A percentile compares a stretch with the other conserved stretches of the same genome.
These are phyloP conservation scores for Yasuhikotakia modesta DNA, from an alignment of 2,797 vertebrate species.

Conservation along the genomic window DNA sequence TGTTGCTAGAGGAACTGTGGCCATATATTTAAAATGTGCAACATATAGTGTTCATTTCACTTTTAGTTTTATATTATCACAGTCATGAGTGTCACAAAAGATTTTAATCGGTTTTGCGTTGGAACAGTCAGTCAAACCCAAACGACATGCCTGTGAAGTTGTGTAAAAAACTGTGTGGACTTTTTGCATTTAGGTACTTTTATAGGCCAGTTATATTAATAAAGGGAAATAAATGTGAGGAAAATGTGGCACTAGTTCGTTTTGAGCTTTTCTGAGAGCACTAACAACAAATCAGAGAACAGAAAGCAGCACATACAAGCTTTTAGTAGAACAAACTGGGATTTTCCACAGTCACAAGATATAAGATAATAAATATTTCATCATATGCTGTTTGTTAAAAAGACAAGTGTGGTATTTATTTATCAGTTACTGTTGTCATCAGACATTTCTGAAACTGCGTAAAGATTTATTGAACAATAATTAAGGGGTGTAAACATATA, in stretches of 20 bases:
- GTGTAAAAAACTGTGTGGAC: not conserved
- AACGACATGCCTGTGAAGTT: not conserved
- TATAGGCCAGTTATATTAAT: not conserved
- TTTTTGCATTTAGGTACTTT: not conserved
- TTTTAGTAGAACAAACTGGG: not conserved
- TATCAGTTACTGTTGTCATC: constrained; percentile 55
- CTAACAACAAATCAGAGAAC: not conserved
- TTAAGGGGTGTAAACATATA: constrained; percentile 11
- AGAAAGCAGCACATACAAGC: not conserved
- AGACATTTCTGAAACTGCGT: constrained; percentile 6
- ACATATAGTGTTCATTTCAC: not conserved
- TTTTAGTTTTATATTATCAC: constrained; percentile 7
- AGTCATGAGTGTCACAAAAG: not conserved
- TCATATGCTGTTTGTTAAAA: constrained; percentile 58
- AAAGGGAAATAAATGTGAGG: not conserved
- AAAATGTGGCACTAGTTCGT: not conserved
- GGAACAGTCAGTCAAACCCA: not conserved
- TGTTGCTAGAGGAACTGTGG: not conserved
- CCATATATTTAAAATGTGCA: not conserved
- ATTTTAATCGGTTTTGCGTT: not conserved
- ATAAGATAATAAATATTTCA: constrained; percentile 46
- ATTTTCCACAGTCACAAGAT: not conserved
- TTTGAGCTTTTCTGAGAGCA: not conserved
- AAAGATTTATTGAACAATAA: not conserved
- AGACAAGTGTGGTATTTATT: constrained; percentile 67